phyloP scores from a whole-genome alignment of 92 coral and sea anemone genomes.

The Actinostola sp. region DNA sequence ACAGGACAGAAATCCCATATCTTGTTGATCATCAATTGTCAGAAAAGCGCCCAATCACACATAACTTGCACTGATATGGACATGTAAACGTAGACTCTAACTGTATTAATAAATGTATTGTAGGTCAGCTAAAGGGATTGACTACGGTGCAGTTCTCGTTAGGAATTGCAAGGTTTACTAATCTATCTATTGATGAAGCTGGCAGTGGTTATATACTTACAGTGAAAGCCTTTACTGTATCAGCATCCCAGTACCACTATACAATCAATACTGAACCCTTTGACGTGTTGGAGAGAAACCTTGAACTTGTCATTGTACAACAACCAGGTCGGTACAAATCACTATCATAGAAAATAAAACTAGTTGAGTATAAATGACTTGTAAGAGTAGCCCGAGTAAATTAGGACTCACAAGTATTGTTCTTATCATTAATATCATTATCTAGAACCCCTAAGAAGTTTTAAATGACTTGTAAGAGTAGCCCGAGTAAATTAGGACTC shows the following conservation, averaged over 20 bases:
- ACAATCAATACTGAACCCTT: slow-evolving; percentile 48
- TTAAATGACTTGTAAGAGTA: no score
- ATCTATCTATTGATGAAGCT: slow-evolving; percentile 68
- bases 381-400: no score
- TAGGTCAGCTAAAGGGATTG: slow-evolving; percentile 73
- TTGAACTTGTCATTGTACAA: slow-evolving; percentile 66
- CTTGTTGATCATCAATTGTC: no score
- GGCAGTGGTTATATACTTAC: slow-evolving; percentile 59
- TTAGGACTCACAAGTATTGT: no score
- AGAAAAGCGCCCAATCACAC: no score
- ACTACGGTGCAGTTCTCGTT: slow-evolving; percentile 49
- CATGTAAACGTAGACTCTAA: no score
- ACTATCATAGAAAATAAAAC: neutral
- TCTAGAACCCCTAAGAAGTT: no score
- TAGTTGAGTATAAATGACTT: no score
- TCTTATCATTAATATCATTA: no score
- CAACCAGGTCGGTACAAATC: slow-evolving; percentile 88
- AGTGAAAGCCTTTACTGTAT: slow-evolving; percentile 61
- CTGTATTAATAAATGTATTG: neutral
- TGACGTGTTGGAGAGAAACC: slow-evolving; percentile 63
- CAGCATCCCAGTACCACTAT: slow-evolving; percentile 66
- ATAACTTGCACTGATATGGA: no score
- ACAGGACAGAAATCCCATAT: no score
- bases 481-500: no score
- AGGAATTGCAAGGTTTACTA: slow-evolving; percentile 72